phyloP scores from a whole-genome alignment of 2,797 vertebrate genomes.

The Thalassophryne amazonica region DNA sequence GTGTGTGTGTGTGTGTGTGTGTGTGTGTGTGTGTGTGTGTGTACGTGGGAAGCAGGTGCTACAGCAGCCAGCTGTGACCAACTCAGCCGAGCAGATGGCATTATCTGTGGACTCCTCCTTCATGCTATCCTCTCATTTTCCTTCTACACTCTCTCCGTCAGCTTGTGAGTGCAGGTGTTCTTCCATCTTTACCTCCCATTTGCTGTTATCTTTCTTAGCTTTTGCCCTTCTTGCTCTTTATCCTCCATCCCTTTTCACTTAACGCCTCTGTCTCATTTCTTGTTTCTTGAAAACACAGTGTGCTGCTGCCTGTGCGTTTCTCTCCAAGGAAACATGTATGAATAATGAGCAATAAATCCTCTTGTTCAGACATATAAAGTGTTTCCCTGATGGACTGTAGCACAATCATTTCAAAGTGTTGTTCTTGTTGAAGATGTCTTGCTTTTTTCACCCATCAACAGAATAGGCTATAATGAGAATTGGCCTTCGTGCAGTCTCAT shows the following conservation, averaged over 20 bases:
- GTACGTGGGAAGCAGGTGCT: conserved; percentile 30
- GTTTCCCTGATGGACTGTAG: conserved; percentile 11
- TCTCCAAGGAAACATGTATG: conserved; percentile 12
- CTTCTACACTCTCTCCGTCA: neutral
- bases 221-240: neutral
- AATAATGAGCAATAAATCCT: conserved; percentile 43
- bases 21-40: conserved; percentile 7
- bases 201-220: neutral
- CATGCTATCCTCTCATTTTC: conserved; percentile 11
- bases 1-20: conserved; percentile 13
- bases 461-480: neutral
- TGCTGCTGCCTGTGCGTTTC: neutral
- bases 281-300: neutral
- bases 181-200: neutral
- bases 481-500: too few species aligned
- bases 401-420: neutral
- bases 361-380: conserved; percentile 32
- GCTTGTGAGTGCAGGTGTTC: conserved; percentile 39
- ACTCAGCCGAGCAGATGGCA: conserved; percentile 55
- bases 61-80: conserved; percentile 45
- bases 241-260: neutral
- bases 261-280: neutral
- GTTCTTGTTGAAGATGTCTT: neutral
- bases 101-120: conserved; percentile 42
- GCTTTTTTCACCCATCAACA: neutral